These are phyloP conservation scores for Tetramorium simillimum DNA, from an alignment of 1,140 invertebrate genomes.

Conservation along the genomic window DNA sequence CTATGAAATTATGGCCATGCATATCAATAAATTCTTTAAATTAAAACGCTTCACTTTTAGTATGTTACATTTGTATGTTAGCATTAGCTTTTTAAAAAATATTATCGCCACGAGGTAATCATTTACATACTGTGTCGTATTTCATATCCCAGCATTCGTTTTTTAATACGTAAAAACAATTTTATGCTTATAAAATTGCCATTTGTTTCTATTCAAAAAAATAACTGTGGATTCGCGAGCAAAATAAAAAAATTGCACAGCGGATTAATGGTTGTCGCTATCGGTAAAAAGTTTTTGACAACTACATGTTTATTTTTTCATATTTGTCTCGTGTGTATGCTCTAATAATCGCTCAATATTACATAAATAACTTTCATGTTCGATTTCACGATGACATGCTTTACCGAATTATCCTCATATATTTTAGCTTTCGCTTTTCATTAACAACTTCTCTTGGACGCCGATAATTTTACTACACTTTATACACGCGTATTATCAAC, in stretches of 20 bases:
- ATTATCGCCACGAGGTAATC: too few species aligned
- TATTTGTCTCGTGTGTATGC: background rate
- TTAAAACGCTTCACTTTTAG: background rate
- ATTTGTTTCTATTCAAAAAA: constrained; percentile 1
- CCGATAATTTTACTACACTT: background rate
- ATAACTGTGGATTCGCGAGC: background rate
- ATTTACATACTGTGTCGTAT: background rate
- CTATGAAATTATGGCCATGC: background rate
- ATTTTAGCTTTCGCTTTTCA: constrained; percentile 3
- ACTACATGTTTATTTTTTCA: background rate
- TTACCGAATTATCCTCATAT: constrained; percentile 1
- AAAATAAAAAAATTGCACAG: background rate
- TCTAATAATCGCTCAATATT: background rate
- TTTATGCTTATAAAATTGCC: background rate
- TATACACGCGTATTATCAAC: background rate
- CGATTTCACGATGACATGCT: background rate
- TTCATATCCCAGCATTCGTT: background rate
- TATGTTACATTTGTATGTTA: background rate
- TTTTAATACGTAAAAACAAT: background rate
- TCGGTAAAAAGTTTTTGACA: background rate
- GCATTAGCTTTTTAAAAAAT: background rate
- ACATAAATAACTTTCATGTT: background rate
- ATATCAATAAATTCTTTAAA: background rate
- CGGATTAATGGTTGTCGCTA: background rate
- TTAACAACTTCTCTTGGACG: background rate